phyloP scores from a whole-genome alignment of 2,113 vertebrate species.

The Oreochromis tanganicae region DNA sequence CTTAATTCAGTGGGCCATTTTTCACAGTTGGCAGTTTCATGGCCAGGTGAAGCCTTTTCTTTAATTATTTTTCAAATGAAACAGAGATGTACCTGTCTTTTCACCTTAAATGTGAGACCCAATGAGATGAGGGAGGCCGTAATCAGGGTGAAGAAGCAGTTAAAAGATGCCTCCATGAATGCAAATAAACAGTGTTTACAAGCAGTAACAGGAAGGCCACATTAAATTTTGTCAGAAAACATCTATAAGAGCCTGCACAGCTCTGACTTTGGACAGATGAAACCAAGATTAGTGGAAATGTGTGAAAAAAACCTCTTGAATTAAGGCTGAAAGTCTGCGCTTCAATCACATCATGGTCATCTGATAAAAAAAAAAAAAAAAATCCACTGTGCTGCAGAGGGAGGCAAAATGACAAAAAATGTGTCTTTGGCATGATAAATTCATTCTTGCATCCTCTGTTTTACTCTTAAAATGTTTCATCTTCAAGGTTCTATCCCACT shows the following conservation, averaged over 20 bases:
- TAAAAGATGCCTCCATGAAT: background rate
- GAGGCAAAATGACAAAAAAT: background rate
- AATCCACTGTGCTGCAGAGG: background rate
- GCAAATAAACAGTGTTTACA: background rate
- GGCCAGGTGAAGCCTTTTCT: background rate
- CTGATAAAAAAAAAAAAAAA: background rate
- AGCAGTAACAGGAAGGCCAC: background rate
- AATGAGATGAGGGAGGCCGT: background rate
- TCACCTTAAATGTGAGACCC: background rate
- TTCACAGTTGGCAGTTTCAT: background rate
- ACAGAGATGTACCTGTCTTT: background rate
- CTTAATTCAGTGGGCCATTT: background rate
- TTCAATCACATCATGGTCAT: background rate
- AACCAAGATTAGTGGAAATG: background rate
- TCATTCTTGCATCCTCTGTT: background rate
- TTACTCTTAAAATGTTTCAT: background rate
- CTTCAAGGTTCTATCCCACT: background rate
- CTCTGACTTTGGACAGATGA: background rate
- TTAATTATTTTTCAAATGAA: background rate
- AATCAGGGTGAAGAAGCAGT: background rate
- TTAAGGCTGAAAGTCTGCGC: background rate
- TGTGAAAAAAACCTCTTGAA: background rate
- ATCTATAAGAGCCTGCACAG: background rate
- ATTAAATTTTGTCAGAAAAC: too few relatives aligned
- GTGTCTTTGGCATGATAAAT: background rate